A percentile compares a stretch with the other conserved stretches of the same genome.
These are phyloP conservation scores for Perognathus longimembris DNA, from an alignment of 2,113 vertebrate genomes.

Conservation along the genomic window DNA sequence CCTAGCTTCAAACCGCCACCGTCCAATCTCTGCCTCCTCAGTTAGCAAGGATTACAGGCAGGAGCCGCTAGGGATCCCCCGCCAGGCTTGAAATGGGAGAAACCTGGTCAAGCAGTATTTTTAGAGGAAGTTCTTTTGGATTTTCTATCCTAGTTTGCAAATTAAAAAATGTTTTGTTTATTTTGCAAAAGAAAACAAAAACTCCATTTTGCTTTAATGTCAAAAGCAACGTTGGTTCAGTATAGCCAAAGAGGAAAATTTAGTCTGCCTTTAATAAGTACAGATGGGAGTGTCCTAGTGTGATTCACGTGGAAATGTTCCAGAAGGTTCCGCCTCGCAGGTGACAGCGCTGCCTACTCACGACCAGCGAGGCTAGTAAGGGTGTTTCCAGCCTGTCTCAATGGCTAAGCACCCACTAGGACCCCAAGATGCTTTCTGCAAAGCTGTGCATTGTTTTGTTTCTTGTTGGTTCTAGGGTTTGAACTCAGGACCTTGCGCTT, in stretches of 20 bases:
- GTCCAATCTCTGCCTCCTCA: no score
- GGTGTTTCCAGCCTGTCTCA: neutral
- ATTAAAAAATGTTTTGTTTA: neutral
- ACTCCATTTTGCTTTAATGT: neutral
- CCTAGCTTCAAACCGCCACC: no score
- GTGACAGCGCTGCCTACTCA: no score
- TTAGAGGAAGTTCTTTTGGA: neutral
- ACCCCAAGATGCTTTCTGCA: neutral
- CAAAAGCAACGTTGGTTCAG: neutral
- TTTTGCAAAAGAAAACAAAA: neutral
- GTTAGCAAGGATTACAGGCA: no score
- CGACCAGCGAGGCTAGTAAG: no score
- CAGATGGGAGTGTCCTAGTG: neutral
- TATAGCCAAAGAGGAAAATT: constrained; percentile 26
- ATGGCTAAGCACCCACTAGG: no score
- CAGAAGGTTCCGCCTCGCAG: neutral
- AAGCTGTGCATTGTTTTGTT: no score
- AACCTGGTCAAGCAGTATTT: neutral
- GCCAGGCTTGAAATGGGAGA: neutral
- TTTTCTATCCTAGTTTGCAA: neutral
- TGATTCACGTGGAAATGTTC: constrained; percentile 2
- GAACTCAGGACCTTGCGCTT: no score
- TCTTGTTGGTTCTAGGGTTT: no score
- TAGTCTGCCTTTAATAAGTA: constrained; percentile 42
- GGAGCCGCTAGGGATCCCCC: no score